Percentiles rank a stretch among this genome's conserved stretches.
Conservation (phyloP, 2,113 vertebrate genomes). For the Isurus oxyrinchus region DNA sequence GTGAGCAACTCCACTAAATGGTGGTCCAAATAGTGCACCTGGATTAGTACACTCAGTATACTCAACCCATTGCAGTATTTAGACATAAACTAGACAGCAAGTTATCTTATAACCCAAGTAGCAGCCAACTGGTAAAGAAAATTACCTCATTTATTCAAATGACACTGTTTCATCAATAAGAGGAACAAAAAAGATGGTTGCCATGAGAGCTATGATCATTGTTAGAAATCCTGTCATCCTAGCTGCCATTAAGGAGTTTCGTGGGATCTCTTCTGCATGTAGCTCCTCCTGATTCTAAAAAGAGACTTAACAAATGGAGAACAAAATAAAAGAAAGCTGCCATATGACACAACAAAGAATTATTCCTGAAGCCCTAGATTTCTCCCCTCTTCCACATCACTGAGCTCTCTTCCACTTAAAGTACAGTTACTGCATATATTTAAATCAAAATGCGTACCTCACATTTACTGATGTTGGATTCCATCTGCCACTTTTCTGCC, state of each 20-base stretch:
- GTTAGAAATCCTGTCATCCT: background rate
- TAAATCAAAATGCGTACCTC: background rate
- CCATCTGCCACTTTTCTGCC: background rate
- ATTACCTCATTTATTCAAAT: background rate
- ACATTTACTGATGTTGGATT: background rate
- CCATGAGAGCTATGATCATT: background rate
- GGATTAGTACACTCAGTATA: background rate
- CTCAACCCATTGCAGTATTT: background rate
- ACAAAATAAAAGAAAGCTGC: background rate
- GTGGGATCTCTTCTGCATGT: background rate
- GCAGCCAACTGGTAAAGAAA: background rate
- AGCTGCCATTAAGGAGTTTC: background rate
- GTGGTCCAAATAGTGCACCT: too few species aligned
- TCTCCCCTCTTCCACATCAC: background rate
- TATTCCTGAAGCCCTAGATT: background rate
- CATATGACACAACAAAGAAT: background rate
- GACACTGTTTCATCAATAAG: background rate
- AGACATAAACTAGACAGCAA: background rate
- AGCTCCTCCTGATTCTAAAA: background rate
- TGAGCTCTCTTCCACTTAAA: background rate
- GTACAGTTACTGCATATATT: background rate
- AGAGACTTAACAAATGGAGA: background rate
- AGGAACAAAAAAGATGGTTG: background rate
- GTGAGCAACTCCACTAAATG: too few species aligned
- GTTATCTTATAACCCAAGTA: background rate